A percentile compares a stretch with the other conserved stretches of the same genome.
These are phyloP conservation scores for Gallirallus australis DNA, from an alignment of 2,797 vertebrate genomes.

Conservation along the genomic window DNA sequence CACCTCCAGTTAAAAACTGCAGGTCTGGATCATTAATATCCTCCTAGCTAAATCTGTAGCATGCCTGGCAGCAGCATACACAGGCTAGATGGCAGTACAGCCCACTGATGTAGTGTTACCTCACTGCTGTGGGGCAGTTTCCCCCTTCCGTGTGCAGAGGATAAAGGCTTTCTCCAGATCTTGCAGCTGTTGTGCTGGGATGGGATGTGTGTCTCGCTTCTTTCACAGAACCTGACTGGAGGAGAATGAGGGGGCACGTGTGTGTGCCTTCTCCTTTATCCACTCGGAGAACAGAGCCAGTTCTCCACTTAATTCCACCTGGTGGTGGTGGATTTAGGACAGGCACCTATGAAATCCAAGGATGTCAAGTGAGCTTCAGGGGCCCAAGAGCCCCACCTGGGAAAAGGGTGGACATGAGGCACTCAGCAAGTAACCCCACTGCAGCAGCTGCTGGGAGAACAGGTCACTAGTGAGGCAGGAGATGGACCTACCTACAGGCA, in stretches of 20 bases:
- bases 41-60: not conserved
- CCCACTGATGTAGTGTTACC: not conserved
- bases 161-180: not conserved
- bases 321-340: not conserved
- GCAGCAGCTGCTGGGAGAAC: not conserved
- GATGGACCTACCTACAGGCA: not conserved
- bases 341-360: not conserved
- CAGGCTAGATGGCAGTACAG: not conserved
- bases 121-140: not conserved
- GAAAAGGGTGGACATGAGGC: not conserved
- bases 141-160: not conserved
- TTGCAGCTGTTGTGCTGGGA: not conserved
- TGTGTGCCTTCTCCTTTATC: not conserved
- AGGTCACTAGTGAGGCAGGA: not conserved
- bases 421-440: not conserved
- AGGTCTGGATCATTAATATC: not conserved
- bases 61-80: accelerated
- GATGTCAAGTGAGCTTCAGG: not conserved
- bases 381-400: not conserved
- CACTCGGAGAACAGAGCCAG: not conserved
- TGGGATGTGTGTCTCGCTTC: not conserved
- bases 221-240: not conserved
- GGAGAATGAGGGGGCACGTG: not conserved
- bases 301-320: not conserved
- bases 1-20: not conserved